These are phyloP conservation scores for Nasonia oneida DNA, from an alignment of 2,888 invertebrate species.

Conservation along the genomic window DNA sequence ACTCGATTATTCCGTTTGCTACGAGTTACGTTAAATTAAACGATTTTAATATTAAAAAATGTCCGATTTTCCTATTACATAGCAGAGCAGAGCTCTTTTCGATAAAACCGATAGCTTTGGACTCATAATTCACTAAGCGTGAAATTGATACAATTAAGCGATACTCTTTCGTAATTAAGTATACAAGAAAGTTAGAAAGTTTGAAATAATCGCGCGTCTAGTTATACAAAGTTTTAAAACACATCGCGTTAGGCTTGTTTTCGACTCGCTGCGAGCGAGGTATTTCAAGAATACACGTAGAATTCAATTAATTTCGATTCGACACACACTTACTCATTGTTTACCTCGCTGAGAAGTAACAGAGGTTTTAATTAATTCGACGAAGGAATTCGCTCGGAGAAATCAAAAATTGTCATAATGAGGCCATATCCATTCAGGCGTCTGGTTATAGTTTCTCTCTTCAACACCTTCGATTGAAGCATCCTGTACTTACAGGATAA, in stretches of 20 bases:
- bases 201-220: background rate
- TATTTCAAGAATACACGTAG: background rate
- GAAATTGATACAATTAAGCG: slow-evolving; percentile 42
- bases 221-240: background rate
- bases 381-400: background rate
- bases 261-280: background rate
- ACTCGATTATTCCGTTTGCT: background rate
- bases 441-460: background rate
- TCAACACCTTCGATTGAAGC: background rate
- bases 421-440: background rate
- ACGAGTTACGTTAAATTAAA: background rate
- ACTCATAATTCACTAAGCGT: slow-evolving; percentile 37
- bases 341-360: background rate
- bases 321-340: background rate
- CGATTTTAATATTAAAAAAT: background rate
- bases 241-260: background rate
- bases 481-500: background rate
- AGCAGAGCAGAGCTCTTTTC: background rate
- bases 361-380: background rate
- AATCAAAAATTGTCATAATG: background rate
- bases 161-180: slow-evolving; percentile 30
- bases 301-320: background rate
- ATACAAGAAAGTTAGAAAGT: slow-evolving; percentile 53
- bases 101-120: slow-evolving; percentile 1
- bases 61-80: background rate